Evolutionary conservation across 2,113 vertebrate genomes (phyloP), one percentile per base, ranked within the genome.

Genomic region (Hippopotamus amphibius): DNA sequence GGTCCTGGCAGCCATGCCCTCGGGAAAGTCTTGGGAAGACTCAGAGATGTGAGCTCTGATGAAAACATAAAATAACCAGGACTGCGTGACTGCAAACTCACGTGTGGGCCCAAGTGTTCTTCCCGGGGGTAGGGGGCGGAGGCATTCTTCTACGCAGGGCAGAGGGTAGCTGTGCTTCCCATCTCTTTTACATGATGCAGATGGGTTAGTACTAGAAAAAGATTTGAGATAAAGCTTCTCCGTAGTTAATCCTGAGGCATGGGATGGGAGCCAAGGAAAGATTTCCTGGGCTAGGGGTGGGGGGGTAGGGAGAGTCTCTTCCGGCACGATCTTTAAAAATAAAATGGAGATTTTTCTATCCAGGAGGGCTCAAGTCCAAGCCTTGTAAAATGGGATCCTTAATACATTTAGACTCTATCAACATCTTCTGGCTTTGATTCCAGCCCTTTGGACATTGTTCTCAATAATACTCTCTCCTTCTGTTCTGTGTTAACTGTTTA

Each of bases 41-140:
- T 71, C 8, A 3, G 69, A 80, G 57, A 74, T 0, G 0, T 1
- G 80, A 8, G 26, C 66, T n/a, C 1, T 15, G 63, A 46, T 28
- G 68, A 6, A 59, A 85, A 77, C 16, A 1, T 19, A 50, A 33
- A 30, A 2, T 13, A 19, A 84, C 37, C 6, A 7, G 33, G 69
- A 2, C 46, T 16, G 19, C 50, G 37, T 26, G 41, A 6, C 72
- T 16, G 55, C 46, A 61, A 65, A 33, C 0, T 19, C 69, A 87
- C 2, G 0, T 19, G 19, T 0, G 2, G 46, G 33, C 57, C 30
- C 30, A 24, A 33, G 17, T 17, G 26, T 26, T 72, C 26, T 30
- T 41, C 48, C 19, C 17, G 37, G 43, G 41, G 43, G 2, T 12
- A 50, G 59, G 82, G 37, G 43, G 41, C 37, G 2, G 14, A 50